Evolutionary conservation across 1,140 invertebrate genomes (phyloP).

Genomic region (Pseudomyrmex flavicornis): DNA sequence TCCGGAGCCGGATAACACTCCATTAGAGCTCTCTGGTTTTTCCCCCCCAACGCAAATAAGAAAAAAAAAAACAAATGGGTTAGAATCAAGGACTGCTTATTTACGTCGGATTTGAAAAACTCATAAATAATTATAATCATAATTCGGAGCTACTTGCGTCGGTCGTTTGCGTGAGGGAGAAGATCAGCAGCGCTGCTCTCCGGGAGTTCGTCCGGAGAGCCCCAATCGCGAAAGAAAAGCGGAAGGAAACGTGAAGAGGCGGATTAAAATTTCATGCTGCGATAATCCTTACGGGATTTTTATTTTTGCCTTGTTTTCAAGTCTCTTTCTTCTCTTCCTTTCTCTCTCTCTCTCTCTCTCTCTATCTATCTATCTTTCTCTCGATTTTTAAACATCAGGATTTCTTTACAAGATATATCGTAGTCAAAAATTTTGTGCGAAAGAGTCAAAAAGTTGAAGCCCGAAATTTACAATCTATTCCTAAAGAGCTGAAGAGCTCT

Average conservation of each 20-base stretch:
- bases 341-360: background rate
- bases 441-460: background rate
- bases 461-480: conserved; percentile 16
- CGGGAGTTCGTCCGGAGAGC: background rate
- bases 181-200: too few relatives aligned
- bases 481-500: background rate
- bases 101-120: too few relatives aligned
- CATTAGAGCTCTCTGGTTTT: too few relatives aligned
- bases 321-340: conserved; percentile 38
- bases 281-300: conserved; percentile 61
- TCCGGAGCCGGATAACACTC: background rate
- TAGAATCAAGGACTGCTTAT: too few relatives aligned
- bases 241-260: background rate
- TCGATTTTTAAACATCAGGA: conserved; percentile 14
- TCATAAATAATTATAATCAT: too few relatives aligned
- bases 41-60: too few relatives aligned
- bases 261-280: conserved; percentile 69
- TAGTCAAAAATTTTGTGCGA: too few relatives aligned
- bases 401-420: background rate
- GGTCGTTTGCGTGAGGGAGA: too few relatives aligned
- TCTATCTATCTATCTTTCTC: background rate
- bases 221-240: conserved; percentile 16
- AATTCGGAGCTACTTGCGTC: too few relatives aligned
- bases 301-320: conserved; percentile 35
- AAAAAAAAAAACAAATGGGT: too few relatives aligned